Conservation (phyloP, 1,140 invertebrate genomes). For the Armadillidium nasatum region DNA sequence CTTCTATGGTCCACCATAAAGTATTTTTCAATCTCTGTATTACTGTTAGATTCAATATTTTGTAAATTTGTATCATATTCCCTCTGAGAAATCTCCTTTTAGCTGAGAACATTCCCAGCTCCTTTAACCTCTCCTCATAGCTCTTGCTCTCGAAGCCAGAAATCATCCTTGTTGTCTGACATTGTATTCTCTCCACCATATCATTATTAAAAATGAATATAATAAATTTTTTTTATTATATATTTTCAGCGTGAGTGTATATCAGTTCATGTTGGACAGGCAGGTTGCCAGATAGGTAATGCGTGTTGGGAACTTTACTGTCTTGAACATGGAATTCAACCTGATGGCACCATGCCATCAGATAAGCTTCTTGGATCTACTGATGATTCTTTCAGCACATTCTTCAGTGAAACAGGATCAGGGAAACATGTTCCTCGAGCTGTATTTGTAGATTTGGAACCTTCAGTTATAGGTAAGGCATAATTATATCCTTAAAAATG, state of each 20-base stretch:
- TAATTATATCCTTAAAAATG: not conserved
- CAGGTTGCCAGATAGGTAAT: conserved; percentile 69
- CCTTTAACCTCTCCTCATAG: too few species aligned
- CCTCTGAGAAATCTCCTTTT: too few species aligned
- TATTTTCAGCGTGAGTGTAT: conserved; percentile 62
- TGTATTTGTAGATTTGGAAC: conserved; percentile 56
- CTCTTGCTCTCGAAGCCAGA: too few species aligned
- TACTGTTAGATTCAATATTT: too few species aligned
- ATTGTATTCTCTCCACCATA: too few species aligned
- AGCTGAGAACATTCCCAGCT: too few species aligned
- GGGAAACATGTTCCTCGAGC: conserved; percentile 55
- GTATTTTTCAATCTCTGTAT: too few species aligned
- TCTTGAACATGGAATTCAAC: conserved; percentile 53
- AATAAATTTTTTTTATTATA: too few species aligned
- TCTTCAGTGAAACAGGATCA: conserved; percentile 48
- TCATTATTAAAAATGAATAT: too few species aligned
- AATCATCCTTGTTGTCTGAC: too few species aligned
- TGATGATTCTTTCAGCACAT: conserved; percentile 51
- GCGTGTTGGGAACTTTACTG: conserved; percentile 61
- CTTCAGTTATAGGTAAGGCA: conserved; percentile 48
- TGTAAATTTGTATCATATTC: too few species aligned
- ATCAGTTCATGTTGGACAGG: conserved; percentile 80
- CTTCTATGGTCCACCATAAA: too few species aligned
- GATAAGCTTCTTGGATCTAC: conserved; percentile 45
- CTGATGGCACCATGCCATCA: conserved; percentile 50